Evolutionary conservation across 1,140 invertebrate species (phyloP), one percentile per base, ranked within the genome.

Genomic region (Branchinecta lindahli): DNA sequence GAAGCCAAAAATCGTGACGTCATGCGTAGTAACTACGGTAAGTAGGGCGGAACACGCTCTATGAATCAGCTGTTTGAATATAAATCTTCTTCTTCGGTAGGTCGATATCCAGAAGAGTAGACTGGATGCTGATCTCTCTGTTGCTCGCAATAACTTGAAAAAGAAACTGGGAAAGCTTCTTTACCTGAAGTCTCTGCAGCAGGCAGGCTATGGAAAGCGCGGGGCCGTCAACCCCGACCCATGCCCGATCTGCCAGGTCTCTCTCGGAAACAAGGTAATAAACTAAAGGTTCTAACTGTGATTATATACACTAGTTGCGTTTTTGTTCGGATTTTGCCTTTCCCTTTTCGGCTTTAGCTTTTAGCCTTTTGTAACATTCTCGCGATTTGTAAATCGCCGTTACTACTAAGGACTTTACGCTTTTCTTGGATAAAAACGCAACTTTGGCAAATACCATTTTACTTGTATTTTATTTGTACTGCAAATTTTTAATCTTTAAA

Each of bases 211-310:
- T 75, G 74, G 76, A 0, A 76, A 77, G 61, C 75, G 66, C n/a
- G 20, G 66, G 52, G 75, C 21, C 70, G 81, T 68, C 72, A 86
- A 82, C 75, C 82, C 83, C 7, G 86, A 87, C 66, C 81, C 81
- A 0, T 90, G 88, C 78, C 89, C 88, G 3, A 85, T 90, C 68
- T 91, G 88, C 76, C 82, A 83, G 71, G 75, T 76, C 71, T 73
- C 79, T 44, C 75, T 88, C 0, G 82, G 83, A 66, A 74, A 80
- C 20, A 77, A 80, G 73, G 81, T 82, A 73, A 74, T 70, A 67
- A 33, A 33, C 33, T 33, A 5, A 33, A 33, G 33, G 33, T 33
- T 33, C 9, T 20, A 0, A 68, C 46, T 0, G 46, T 45, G 44
- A 8, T 20, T 8, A 7, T 69, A 52, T 6, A 69, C 12, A n/a